Percentiles rank a stretch among this genome's conserved stretches.
Evolutionary conservation across 2,888 invertebrate genomes (phyloP).

Genomic region (Eupeodes latifasciatus): DNA sequence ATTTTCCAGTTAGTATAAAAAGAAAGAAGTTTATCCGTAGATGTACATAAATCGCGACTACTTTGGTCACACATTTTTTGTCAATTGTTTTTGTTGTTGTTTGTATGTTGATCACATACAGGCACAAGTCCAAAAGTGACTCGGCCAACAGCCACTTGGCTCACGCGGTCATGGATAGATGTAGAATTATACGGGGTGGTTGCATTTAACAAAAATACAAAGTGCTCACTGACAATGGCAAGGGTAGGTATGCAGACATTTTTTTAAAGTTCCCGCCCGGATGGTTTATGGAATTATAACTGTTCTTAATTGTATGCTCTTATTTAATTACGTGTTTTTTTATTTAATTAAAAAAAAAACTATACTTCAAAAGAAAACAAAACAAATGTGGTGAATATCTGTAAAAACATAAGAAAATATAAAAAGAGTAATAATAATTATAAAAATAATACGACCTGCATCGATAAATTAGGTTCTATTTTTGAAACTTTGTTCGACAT

Average conservation of each 20-base stretch:
- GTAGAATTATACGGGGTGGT: constrained; percentile 10
- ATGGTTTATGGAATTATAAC: constrained; percentile 56
- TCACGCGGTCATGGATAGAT: constrained; percentile 46
- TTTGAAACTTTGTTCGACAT: too few relatives aligned
- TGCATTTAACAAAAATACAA: not conserved
- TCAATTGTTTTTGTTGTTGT: constrained; percentile 15
- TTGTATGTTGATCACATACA: constrained; percentile 24
- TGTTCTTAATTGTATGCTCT: constrained; percentile 59
- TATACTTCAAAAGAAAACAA: too few relatives aligned
- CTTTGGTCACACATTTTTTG: constrained; percentile 8
- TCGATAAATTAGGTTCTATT: too few relatives aligned
- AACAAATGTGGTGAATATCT: too few relatives aligned
- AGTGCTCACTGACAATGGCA: not conserved
- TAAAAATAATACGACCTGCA: too few relatives aligned
- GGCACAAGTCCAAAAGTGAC: constrained; percentile 21
- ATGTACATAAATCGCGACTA: not conserved
- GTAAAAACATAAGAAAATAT: too few relatives aligned
- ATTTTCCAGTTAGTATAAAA: too few relatives aligned
- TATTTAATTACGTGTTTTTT: not conserved
- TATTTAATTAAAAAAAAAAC: not conserved
- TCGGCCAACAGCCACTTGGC: constrained; percentile 31
- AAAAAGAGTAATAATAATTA: too few relatives aligned
- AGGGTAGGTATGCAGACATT: not conserved
- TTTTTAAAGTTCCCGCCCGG: not conserved
- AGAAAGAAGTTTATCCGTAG: too few relatives aligned